Evolutionary conservation across 2,888 invertebrate species (phyloP).

Genomic region (Esperia sulphurella): DNA sequence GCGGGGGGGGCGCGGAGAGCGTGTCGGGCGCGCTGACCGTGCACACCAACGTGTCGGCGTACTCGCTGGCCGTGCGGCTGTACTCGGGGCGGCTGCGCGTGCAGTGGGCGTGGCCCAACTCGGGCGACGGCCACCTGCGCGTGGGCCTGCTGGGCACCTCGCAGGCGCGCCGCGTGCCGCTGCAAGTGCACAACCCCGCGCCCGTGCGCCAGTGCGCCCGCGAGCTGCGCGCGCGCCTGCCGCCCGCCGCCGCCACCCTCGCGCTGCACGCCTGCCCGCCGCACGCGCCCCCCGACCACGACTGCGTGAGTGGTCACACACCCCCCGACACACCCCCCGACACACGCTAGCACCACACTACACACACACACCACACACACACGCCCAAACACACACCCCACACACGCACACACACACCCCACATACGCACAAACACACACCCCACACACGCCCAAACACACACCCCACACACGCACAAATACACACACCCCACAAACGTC

Average conservation of each 20-base stretch:
- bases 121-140: conserved; percentile 58
- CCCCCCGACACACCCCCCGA: background rate
- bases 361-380: too few relatives aligned
- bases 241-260: conserved; percentile 28
- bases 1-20: too few relatives aligned
- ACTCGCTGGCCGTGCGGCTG: conserved; percentile 63
- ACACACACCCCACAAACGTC: too few relatives aligned
- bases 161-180: conserved; percentile 83
- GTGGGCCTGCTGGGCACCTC: conserved; percentile 83
- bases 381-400: too few relatives aligned
- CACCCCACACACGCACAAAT: too few relatives aligned
- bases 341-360: background rate
- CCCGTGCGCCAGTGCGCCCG: conserved; percentile 40
- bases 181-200: conserved; percentile 48
- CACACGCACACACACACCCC: too few relatives aligned
- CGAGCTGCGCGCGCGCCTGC: conserved; percentile 26
- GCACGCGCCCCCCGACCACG: conserved; percentile 22
- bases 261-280: conserved; percentile 14
- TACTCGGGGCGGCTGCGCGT: conserved; percentile 61
- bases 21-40: conserved; percentile 42
- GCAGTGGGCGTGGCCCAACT: conserved; percentile 57
- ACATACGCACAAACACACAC: too few relatives aligned
- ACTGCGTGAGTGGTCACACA: conserved; percentile 22
- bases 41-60: conserved; percentile 69
- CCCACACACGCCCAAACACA: too few relatives aligned